Base-by-base conservation (phyloP, 2,888 invertebrate species). In the Pseudococcus longispinus region DNA sequence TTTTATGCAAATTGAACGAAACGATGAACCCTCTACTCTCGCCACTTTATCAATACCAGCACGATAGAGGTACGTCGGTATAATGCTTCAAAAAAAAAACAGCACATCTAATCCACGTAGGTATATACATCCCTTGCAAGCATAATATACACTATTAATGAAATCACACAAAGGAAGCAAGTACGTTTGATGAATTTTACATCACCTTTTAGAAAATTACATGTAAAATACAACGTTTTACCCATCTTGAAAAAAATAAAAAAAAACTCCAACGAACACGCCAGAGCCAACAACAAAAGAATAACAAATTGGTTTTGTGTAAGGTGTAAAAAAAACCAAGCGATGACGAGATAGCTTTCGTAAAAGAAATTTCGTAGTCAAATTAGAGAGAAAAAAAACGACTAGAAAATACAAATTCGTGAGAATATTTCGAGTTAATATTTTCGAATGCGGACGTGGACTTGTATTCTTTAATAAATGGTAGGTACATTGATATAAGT, bases 171-270 rank as follows among this genome's bases (percentile, higher is more conserved):
- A 70, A 70, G 70, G 29, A 29, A 29, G 18, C 2, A 29, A 70
- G 29, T 29, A 70, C 70, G 70, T 70, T 70, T 70, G 70, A 70
- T 29, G 70, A 70, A 70, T 70, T 70, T 70, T 70, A 70, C 70
- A 70, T 70, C 29, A 70, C n/a, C n/a, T 70, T 70, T 29, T 29
- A 29, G 29, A 15, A 70, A 70, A 70, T 70, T 70, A 29, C 29
- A 26, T 29, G 70, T 70, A 70, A 70, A 29, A 29, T 70, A 29
- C 29, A 29, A 29, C 70, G 13, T 70, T 60, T 60, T 60, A 60
- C 20, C 8, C 9, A 8, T 60, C 23, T 60, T 42, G 20, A 77
- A 20, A 77, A 77, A 42, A 42, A 77, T 1, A 20, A 74, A 74
- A 15, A 74, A 74, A 18, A 74, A 29, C 4, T 18, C 1, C 18